These are phyloP conservation scores for Nautilus pompilius DNA, from an alignment of 1,140 invertebrate genomes.

Conservation along the genomic window DNA sequence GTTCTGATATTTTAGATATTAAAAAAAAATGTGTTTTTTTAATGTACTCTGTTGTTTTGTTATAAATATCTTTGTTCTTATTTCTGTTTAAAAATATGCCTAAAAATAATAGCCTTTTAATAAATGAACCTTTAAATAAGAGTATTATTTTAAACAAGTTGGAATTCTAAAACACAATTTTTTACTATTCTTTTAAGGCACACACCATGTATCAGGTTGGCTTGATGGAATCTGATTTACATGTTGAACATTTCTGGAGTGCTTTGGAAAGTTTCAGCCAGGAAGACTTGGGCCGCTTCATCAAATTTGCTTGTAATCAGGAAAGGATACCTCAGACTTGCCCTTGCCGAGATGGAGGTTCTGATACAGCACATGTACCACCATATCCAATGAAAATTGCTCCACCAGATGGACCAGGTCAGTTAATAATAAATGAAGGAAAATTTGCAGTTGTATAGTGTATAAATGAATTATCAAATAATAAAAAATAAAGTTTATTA, in stretches of 20 bases:
- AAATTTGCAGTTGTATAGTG: too few species aligned
- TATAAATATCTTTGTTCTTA: not conserved
- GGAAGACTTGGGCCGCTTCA: slow-evolving; percentile 52
- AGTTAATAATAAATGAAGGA: too few species aligned
- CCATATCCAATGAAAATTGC: slow-evolving; percentile 58
- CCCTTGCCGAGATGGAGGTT: slow-evolving; percentile 46
- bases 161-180: too few species aligned
- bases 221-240: slow-evolving; percentile 52
- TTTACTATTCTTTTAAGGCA: too few species aligned
- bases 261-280: slow-evolving; percentile 49
- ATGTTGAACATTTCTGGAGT: slow-evolving; percentile 56
- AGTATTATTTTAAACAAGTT: too few species aligned
- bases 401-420: slow-evolving; percentile 52
- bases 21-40: not conserved
- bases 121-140: too few species aligned
- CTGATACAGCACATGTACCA: slow-evolving; percentile 49
- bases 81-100: too few species aligned
- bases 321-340: slow-evolving; percentile 52
- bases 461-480: too few species aligned
- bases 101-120: too few species aligned
- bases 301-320: slow-evolving; percentile 57
- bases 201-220: slow-evolving; percentile 57
- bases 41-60: not conserved
- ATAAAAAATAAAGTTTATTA: too few species aligned
- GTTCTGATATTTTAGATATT: too few species aligned